Conservation (phyloP, 2,888 invertebrate genomes). For the Coenonympha glycerion region DNA sequence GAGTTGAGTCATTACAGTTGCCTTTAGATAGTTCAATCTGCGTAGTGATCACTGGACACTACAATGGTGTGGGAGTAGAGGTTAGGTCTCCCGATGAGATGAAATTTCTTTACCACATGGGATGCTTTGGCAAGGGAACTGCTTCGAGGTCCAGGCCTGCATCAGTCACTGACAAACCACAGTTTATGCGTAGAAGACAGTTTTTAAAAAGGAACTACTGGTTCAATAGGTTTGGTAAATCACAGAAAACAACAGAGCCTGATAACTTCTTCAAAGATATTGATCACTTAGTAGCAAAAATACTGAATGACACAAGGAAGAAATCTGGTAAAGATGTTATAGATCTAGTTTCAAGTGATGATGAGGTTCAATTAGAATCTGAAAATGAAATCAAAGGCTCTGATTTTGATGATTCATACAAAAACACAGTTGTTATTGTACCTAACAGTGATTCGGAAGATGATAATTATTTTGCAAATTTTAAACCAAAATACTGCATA, state of each 20-base stretch:
- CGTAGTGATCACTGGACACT: constrained; percentile 76
- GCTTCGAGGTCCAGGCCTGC: constrained; percentile 75
- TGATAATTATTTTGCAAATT: constrained; percentile 77
- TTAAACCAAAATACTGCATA: constrained; percentile 76
- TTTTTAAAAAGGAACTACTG: constrained; percentile 76
- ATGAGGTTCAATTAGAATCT: constrained; percentile 39
- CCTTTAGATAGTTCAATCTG: constrained; percentile 63
- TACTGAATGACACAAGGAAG: constrained; percentile 44
- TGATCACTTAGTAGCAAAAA: constrained; percentile 46
- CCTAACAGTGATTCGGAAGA: constrained; percentile 80
- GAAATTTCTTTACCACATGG: constrained; percentile 79
- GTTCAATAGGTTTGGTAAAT: constrained; percentile 58
- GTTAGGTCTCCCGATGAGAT: constrained; percentile 77
- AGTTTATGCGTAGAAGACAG: constrained; percentile 77
- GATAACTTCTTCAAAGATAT: constrained; percentile 51
- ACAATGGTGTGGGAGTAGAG: constrained; percentile 81
- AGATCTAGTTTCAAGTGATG: constrained; percentile 68
- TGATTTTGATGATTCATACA: constrained; percentile 32
- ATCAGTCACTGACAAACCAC: constrained; percentile 52
- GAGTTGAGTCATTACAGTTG: constrained; percentile 59
- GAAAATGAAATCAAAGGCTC: constrained; percentile 28
- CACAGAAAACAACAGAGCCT: constrained; percentile 34
- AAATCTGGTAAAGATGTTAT: constrained; percentile 53
- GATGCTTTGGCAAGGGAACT: constrained; percentile 86
- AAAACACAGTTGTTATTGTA: constrained; percentile 74